These are phyloP conservation scores for Erebia palarica DNA, from an alignment of 2,888 invertebrate genomes.

Conservation along the genomic window DNA sequence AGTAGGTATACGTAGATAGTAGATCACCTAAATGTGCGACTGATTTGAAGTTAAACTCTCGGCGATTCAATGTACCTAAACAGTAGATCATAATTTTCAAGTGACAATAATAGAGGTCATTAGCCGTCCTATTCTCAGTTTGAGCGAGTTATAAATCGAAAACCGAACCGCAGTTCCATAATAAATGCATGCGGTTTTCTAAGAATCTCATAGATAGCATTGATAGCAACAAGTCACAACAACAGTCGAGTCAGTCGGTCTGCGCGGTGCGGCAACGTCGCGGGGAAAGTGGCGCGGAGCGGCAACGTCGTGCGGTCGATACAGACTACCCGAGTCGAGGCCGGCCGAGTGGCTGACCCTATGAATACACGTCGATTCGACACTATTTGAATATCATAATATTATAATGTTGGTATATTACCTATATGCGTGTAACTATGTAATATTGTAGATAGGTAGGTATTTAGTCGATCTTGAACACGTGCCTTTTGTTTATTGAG, in stretches of 20 bases:
- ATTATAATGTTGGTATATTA: neutral
- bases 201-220: slow-evolving; percentile 33
- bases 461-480: slow-evolving; percentile 11
- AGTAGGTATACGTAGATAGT: too few relatives aligned
- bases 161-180: neutral
- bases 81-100: too few relatives aligned
- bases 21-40: too few relatives aligned
- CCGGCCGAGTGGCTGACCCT: slow-evolving; percentile 19
- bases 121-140: neutral
- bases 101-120: too few relatives aligned
- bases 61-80: too few relatives aligned
- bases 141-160: too few relatives aligned
- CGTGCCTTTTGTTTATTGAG: slow-evolving; percentile 21
- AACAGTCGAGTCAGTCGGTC: slow-evolving; percentile 33
- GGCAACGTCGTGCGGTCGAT: slow-evolving; percentile 38
- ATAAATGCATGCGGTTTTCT: slow-evolving; percentile 23
- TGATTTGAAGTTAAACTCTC: too few relatives aligned
- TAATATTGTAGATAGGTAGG: neutral
- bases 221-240: slow-evolving; percentile 68
- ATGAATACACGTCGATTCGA: slow-evolving; percentile 19
- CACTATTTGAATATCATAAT: neutral
- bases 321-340: slow-evolving; percentile 2
- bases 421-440: neutral
- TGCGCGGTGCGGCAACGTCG: slow-evolving; percentile 59
- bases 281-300: slow-evolving; percentile 51